Percentiles rank a stretch among this genome's conserved stretches.
These are phyloP conservation scores for Heliconius nattereri DNA, from an alignment of 1,140 invertebrate genomes.

Conservation along the genomic window DNA sequence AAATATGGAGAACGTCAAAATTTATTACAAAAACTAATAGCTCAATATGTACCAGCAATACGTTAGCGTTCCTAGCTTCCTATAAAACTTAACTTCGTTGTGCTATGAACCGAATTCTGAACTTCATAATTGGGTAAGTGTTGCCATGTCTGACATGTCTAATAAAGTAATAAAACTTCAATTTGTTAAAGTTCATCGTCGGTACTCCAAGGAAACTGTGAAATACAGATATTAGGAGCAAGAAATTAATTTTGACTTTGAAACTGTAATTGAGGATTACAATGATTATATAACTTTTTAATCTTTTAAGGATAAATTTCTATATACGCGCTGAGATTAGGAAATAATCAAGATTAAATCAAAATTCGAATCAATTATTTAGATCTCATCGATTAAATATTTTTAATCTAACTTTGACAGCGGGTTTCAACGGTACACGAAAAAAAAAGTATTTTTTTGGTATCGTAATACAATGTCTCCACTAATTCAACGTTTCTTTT, in stretches of 20 bases:
- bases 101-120: background rate
- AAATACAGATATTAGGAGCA: background rate
- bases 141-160: background rate
- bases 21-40: background rate
- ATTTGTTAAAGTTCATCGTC: background rate
- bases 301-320: too few relatives aligned
- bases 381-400: too few relatives aligned
- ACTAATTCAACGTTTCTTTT: too few relatives aligned
- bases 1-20: background rate
- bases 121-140: conserved; percentile 6
- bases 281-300: too few relatives aligned
- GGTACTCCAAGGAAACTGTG: background rate
- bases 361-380: too few relatives aligned
- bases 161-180: conserved; percentile 12
- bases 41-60: background rate
- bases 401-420: too few relatives aligned
- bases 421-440: too few relatives aligned
- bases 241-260: background rate
- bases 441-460: too few relatives aligned
- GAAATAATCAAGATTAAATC: too few relatives aligned
- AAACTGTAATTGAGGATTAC: too few relatives aligned
- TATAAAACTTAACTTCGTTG: background rate
- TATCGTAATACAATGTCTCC: too few relatives aligned
- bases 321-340: too few relatives aligned
- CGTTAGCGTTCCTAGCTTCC: background rate